phyloP scores from a whole-genome alignment of 2,797 vertebrate genomes.

The Lithobates pipiens region DNA sequence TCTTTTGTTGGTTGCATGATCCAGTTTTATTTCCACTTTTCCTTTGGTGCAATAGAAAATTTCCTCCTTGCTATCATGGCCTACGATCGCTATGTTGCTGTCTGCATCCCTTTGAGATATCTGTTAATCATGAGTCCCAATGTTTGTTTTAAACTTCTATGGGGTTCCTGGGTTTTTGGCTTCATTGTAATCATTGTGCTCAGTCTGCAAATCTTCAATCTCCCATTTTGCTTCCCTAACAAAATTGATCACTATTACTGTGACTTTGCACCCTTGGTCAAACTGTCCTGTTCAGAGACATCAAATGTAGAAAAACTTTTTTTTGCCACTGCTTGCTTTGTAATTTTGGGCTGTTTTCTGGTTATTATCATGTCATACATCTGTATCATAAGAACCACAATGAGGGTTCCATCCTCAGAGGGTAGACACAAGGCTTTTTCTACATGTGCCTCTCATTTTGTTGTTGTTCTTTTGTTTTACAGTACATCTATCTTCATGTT shows the following conservation, averaged over 20 bases:
- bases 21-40: conserved; percentile 49
- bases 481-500: conserved; percentile 63
- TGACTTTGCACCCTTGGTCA: conserved; percentile 19
- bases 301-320: background rate
- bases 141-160: conserved; percentile 40
- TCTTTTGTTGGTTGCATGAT: conserved; percentile 4
- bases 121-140: conserved; percentile 6
- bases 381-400: background rate
- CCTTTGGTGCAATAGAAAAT: conserved; percentile 11
- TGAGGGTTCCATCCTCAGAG: background rate
- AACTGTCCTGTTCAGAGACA: background rate
- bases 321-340: conserved; percentile 1
- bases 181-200: conserved; percentile 56
- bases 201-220: conserved; percentile 54
- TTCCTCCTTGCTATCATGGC: conserved; percentile 41
- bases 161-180: conserved; percentile 51
- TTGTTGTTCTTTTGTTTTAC: conserved; percentile 11
- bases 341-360: too few relatives aligned
- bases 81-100: conserved; percentile 62
- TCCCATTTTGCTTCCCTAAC: conserved; percentile 60
- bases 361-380: conserved; percentile 18
- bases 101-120: conserved; percentile 63
- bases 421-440: conserved; percentile 14
- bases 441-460: conserved; percentile 14
- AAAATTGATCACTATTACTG: conserved; percentile 30